These are phyloP conservation scores for Colletes gigas DNA, from an alignment of 1,140 invertebrate genomes.

Conservation along the genomic window DNA sequence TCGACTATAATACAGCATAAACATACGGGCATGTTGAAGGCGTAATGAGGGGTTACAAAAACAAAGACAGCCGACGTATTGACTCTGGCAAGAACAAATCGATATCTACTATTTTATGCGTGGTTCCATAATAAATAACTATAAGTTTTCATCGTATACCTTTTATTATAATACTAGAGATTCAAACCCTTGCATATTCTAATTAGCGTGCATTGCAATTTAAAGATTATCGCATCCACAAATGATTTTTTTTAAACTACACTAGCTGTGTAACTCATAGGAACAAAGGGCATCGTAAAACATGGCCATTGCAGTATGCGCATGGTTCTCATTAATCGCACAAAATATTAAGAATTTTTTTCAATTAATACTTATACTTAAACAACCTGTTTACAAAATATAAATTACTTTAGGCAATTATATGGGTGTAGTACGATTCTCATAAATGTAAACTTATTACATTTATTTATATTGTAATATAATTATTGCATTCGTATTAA, in stretches of 20 bases:
- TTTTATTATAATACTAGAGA: not conserved
- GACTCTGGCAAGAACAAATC: not conserved
- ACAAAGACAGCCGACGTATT: not conserved
- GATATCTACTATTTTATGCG: not conserved
- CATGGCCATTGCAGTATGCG: not conserved
- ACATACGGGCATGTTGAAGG: not conserved
- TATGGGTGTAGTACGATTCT: too few relatives aligned
- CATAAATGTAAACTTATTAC: too few relatives aligned
- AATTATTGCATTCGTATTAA: too few relatives aligned
- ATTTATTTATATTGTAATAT: too few relatives aligned
- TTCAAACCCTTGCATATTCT: not conserved
- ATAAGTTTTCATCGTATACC: not conserved
- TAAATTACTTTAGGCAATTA: too few relatives aligned
- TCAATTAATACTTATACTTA: too few relatives aligned
- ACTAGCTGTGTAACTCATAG: not conserved
- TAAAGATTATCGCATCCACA: constrained; percentile 4
- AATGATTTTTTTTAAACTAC: not conserved
- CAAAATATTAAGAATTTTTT: too few relatives aligned
- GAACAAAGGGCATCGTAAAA: not conserved
- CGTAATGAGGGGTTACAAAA: not conserved
- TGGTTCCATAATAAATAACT: not conserved
- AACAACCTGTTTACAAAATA: too few relatives aligned
- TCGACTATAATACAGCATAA: not conserved
- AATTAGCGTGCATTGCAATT: not conserved
- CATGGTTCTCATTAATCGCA: not conserved